Evolutionary conservation across 2,797 vertebrate genomes (phyloP).

Genomic region (Lagodon rhomboides): DNA sequence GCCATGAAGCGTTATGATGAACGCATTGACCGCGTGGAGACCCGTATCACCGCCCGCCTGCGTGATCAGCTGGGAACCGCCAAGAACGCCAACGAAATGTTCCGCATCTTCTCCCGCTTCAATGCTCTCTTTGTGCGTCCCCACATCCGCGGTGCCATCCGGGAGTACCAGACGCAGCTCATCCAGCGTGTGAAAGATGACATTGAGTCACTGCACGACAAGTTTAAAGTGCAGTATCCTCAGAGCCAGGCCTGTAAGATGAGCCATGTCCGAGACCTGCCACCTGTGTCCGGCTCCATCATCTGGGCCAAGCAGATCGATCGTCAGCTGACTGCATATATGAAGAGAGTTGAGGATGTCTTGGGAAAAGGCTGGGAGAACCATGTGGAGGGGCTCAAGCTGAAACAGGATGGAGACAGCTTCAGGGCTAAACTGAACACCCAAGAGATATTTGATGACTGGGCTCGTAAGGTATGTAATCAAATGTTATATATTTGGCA

Average conservation of each 20-base stretch:
- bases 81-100: slow-evolving; percentile 99
- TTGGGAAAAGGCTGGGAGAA: slow-evolving; percentile 99
- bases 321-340: slow-evolving; percentile 97
- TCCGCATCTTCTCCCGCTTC: slow-evolving; percentile 98
- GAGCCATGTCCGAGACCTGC: slow-evolving; percentile 97
- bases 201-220: slow-evolving; percentile 98
- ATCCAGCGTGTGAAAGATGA: slow-evolving; percentile 99
- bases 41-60: slow-evolving; percentile 97
- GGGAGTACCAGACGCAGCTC: slow-evolving; percentile 97
- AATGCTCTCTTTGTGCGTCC: slow-evolving; percentile 98
- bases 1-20: slow-evolving; percentile 99
- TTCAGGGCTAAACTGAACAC: slow-evolving; percentile 99
- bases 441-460: slow-evolving; percentile 99
- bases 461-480: slow-evolving; percentile 93
- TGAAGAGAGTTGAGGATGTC: slow-evolving; percentile 99
- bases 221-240: slow-evolving; percentile 99
- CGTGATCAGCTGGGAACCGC: slow-evolving; percentile 97
- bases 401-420: slow-evolving; percentile 99
- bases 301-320: slow-evolving; percentile 99
- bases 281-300: slow-evolving; percentile 97
- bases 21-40: slow-evolving; percentile 97
- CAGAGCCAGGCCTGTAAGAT: slow-evolving; percentile 99
- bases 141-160: slow-evolving; percentile 97
- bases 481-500: neutral
- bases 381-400: slow-evolving; percentile 97